Evolutionary conservation across 2,797 vertebrate species (phyloP).

Genomic region (Mastacembelus armatus): DNA sequence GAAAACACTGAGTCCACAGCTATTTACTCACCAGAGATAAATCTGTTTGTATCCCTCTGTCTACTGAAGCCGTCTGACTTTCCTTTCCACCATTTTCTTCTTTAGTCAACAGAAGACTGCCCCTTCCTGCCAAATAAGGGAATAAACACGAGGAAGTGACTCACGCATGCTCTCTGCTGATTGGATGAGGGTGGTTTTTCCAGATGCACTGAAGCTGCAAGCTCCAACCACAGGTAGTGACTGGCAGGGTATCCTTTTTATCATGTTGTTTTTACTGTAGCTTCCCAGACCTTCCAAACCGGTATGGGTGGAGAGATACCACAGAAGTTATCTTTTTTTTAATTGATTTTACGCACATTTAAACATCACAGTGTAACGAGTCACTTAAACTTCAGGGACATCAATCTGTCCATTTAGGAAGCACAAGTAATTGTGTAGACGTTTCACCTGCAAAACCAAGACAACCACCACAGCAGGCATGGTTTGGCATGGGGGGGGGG

Average conservation of each 20-base stretch:
- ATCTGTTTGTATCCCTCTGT: conserved; percentile 56
- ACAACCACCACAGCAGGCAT: no score
- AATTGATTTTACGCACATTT: no score
- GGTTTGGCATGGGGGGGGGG: no score
- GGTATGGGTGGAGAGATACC: conserved; percentile 17
- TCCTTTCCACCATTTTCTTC: conserved; percentile 77
- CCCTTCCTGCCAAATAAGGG: conserved; percentile 74
- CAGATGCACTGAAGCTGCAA: conserved; percentile 1
- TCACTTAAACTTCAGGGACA: no score
- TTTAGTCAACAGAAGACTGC: conserved; percentile 41
- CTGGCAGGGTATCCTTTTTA: conserved; percentile 12
- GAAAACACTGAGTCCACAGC: background rate
- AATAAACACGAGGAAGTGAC: conserved; percentile 71
- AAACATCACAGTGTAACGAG: no score
- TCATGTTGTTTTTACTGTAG: conserved; percentile 23
- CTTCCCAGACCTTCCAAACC: conserved; percentile 20
- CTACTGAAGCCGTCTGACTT: conserved; percentile 50
- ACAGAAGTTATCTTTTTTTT: background rate
- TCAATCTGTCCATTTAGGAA: no score
- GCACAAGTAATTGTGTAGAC: no score
- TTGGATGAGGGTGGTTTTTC: conserved; percentile 65
- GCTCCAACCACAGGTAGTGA: conserved; percentile 7
- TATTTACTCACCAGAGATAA: conserved; percentile 78
- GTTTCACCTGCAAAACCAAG: no score
- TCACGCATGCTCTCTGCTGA: conserved; percentile 62